phyloP scores from a whole-genome alignment of 1,140 invertebrate species.

The Pseudoatta argentina region DNA sequence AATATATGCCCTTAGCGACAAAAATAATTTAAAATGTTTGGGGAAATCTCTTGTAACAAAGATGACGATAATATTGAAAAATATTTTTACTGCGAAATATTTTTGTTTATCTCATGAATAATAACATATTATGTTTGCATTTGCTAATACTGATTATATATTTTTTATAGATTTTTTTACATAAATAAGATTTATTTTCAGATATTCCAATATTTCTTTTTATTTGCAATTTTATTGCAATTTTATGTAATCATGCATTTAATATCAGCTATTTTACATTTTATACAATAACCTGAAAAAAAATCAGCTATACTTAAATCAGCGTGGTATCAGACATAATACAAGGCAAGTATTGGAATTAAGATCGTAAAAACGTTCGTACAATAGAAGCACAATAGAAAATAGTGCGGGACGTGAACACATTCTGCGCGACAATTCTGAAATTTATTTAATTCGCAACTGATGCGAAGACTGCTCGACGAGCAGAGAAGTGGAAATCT shows the following conservation, averaged over 20 bases:
- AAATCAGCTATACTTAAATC: not conserved
- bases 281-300: not conserved
- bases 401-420: not conserved
- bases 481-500: conserved; percentile 79
- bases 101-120: not conserved
- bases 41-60: not conserved
- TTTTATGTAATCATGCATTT: conserved; percentile 1
- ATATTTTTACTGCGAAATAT: not conserved
- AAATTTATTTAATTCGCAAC: conserved; percentile 78
- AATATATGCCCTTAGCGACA: not conserved
- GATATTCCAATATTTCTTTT: not conserved
- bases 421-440: conserved; percentile 18
- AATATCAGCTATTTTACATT: not conserved
- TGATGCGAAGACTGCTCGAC: conserved; percentile 37
- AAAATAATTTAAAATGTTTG: conserved; percentile 23
- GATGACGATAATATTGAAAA: not conserved
- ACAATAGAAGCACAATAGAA: not conserved
- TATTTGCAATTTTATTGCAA: not conserved
- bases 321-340: not conserved
- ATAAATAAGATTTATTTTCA: not conserved
- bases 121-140: not conserved
- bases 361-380: conserved; percentile 19
- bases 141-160: not conserved
- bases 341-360: conserved; percentile 22
- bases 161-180: not conserved